A percentile compares a stretch with the other conserved stretches of the same genome.
These are phyloP conservation scores for Podarcis cretensis DNA, from an alignment of 2,113 vertebrate species.

Conservation along the genomic window DNA sequence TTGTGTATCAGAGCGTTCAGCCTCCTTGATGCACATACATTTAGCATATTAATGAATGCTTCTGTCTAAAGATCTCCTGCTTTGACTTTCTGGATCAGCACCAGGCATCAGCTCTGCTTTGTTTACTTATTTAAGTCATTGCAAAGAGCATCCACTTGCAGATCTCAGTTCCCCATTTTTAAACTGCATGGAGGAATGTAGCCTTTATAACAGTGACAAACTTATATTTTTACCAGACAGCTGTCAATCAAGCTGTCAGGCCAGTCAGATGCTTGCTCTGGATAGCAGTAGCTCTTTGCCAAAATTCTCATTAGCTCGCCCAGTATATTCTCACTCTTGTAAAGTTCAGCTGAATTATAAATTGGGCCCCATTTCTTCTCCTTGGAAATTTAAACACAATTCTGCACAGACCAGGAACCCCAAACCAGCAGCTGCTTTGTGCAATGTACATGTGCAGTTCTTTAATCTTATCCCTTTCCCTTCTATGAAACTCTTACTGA, in stretches of 20 bases:
- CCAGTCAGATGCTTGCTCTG: background rate
- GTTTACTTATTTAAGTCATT: background rate
- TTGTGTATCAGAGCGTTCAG: conserved; percentile 10
- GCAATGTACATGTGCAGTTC: background rate
- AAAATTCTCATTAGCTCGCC: background rate
- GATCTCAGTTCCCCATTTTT: background rate
- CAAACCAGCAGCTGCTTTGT: background rate
- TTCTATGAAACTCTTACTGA: background rate
- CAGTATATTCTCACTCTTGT: background rate
- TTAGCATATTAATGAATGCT: conserved; percentile 24
- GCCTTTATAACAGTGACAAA: background rate
- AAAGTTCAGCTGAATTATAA: background rate
- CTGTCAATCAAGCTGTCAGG: background rate
- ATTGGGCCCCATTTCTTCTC: background rate
- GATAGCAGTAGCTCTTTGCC: background rate
- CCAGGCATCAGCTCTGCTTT: background rate
- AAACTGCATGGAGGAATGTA: background rate
- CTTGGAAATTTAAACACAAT: background rate
- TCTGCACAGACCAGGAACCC: background rate
- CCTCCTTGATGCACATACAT: conserved; percentile 31
- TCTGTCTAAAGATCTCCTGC: conserved; percentile 12
- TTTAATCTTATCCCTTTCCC: background rate
- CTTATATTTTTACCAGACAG: background rate
- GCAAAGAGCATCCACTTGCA: background rate
- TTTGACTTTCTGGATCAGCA: conserved; percentile 12